These are phyloP conservation scores for Pseudochaenichthys georgianus DNA, from an alignment of 2,797 vertebrate genomes.

Conservation along the genomic window DNA sequence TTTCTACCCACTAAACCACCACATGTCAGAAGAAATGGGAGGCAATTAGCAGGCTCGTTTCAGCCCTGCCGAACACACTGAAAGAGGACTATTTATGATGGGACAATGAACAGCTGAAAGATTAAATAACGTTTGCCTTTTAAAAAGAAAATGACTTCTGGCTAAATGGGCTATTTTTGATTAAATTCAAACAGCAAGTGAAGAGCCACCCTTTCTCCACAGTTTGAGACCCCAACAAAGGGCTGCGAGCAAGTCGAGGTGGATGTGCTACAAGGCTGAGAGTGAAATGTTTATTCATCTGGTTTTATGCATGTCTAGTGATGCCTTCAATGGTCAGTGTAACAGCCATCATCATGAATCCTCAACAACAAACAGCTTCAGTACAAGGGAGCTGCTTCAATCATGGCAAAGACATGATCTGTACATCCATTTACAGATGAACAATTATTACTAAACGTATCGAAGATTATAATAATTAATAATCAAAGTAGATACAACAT, in stretches of 20 bases:
- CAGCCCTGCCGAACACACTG: conserved; percentile 99
- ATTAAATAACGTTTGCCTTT: conserved; percentile 99
- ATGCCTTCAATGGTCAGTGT: conserved; percentile 81
- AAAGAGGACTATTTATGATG: conserved; percentile 99
- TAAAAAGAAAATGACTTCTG: conserved; percentile 99
- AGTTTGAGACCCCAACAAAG: conserved; percentile 90
- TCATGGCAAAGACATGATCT: conserved; percentile 21
- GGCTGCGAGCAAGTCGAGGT: conserved; percentile 89
- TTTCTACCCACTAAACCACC: conserved; percentile 99
- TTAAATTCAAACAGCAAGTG: conserved; percentile 99
- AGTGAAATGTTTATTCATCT: conserved; percentile 94
- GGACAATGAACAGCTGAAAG: conserved; percentile 99
- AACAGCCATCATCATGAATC: conserved; percentile 59
- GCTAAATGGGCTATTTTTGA: conserved; percentile 99
- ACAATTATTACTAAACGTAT: conserved; percentile 16
- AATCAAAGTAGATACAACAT: conserved; percentile 31
- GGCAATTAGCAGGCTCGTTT: conserved; percentile 99
- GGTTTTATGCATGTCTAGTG: conserved; percentile 90
- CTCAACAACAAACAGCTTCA: conserved; percentile 53
- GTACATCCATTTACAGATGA: conserved; percentile 32
- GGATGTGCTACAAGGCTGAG: conserved; percentile 94
- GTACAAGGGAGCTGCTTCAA: conserved; percentile 36
- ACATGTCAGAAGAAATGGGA: conserved; percentile 99
- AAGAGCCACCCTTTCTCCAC: conserved; percentile 95
- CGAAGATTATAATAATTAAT: conserved; percentile 15